These are phyloP conservation scores for Adrianichthys oophorus DNA, from an alignment of 2,797 vertebrate genomes.

Conservation along the genomic window DNA sequence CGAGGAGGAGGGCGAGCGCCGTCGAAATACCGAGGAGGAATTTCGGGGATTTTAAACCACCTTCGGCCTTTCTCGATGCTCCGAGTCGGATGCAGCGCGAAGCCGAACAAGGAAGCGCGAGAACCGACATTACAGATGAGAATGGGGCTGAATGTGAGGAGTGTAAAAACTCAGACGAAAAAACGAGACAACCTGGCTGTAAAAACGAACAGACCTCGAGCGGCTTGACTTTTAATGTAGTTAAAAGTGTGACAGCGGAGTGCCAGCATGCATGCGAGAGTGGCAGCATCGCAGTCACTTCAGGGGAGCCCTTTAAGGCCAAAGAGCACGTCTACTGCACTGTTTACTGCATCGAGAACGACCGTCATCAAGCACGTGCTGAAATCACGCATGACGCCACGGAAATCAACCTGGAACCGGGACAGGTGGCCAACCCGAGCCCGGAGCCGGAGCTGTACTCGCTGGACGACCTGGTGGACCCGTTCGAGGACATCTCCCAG, in stretches of 20 bases:
- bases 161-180: conserved; percentile 30
- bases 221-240: conserved; percentile 33
- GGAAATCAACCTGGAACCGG: conserved; percentile 24
- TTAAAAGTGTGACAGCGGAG: conserved; percentile 26
- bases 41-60: conserved; percentile 60
- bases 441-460: conserved; percentile 70
- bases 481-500: conserved; percentile 60
- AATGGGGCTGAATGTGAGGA: conserved; percentile 16
- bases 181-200: conserved; percentile 25
- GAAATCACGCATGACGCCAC: conserved; percentile 36
- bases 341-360: conserved; percentile 89
- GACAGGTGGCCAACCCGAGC: conserved; percentile 34
- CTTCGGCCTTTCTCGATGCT: conserved; percentile 21
- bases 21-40: conserved; percentile 74
- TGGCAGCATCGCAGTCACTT: conserved; percentile 2
- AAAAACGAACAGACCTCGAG: conserved; percentile 56
- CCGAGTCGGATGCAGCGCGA: conserved; percentile 43
- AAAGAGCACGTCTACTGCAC: conserved; percentile 88
- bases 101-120: conserved; percentile 19
- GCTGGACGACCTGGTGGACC: conserved; percentile 74
- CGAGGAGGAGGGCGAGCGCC: conserved; percentile 61
- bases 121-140: conserved; percentile 1
- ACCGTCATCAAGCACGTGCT: conserved; percentile 60
- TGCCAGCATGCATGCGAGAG: conserved; percentile 17
- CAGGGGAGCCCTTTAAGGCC: conserved; percentile 15